A percentile compares a stretch with the other conserved stretches of the same genome.
phyloP scores from a whole-genome alignment of 2,888 invertebrate genomes.

The Willowsia nigromaculata region DNA sequence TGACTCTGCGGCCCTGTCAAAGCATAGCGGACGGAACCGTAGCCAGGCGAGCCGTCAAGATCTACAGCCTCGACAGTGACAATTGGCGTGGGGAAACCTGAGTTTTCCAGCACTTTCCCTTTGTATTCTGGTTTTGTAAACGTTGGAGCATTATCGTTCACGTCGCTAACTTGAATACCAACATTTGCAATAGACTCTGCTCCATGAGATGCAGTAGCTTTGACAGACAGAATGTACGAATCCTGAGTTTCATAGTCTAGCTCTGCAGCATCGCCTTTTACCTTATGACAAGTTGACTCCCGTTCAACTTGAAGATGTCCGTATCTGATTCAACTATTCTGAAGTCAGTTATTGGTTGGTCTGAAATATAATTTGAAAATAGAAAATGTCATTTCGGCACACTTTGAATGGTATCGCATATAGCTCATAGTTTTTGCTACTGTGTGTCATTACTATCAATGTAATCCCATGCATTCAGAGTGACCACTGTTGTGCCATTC shows the following conservation, averaged over 20 bases:
- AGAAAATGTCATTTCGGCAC: too few relatives aligned
- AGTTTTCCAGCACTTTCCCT: slow-evolving; percentile 87
- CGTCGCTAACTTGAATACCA: slow-evolving; percentile 86
- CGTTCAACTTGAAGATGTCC: slow-evolving; percentile 75
- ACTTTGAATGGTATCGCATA: slow-evolving; percentile 75
- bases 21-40: slow-evolving; percentile 86
- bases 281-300: slow-evolving; percentile 73
- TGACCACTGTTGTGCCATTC: slow-evolving; percentile 86
- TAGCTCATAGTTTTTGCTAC: not conserved
- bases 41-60: slow-evolving; percentile 82
- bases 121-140: slow-evolving; percentile 84
- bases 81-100: slow-evolving; percentile 85
- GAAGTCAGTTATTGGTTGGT: slow-evolving; percentile 68
- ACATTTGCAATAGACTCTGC: slow-evolving; percentile 86
- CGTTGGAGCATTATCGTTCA: slow-evolving; percentile 88
- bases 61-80: slow-evolving; percentile 87
- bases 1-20: slow-evolving; percentile 88
- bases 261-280: slow-evolving; percentile 48
- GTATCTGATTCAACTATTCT: slow-evolving; percentile 73
- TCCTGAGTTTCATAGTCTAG: slow-evolving; percentile 91
- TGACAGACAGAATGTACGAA: slow-evolving; percentile 89
- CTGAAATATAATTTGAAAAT: slow-evolving; percentile 3
- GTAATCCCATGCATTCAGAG: slow-evolving; percentile 87
- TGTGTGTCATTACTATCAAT: slow-evolving; percentile 84
- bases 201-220: slow-evolving; percentile 91